These are phyloP conservation scores for Lydus trimaculatus DNA, from an alignment of 2,888 invertebrate species.

Conservation along the genomic window DNA sequence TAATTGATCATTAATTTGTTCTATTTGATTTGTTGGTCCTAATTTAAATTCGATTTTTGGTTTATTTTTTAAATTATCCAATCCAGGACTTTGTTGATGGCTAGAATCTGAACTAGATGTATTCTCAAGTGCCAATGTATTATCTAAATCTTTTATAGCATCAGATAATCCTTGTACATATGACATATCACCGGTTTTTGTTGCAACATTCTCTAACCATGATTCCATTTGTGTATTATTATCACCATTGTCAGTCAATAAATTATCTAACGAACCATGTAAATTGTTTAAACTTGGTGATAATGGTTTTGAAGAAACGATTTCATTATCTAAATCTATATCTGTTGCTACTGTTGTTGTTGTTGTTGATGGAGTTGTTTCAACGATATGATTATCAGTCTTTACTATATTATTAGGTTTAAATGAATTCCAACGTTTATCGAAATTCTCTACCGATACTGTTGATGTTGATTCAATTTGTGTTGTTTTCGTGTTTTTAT, in stretches of 20 bases:
- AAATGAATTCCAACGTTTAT: conserved; percentile 75
- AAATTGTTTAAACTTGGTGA: conserved; percentile 70
- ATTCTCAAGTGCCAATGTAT: conserved; percentile 68
- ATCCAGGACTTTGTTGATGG: conserved; percentile 64
- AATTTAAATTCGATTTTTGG: conserved; percentile 56
- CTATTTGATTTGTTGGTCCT: conserved; percentile 43
- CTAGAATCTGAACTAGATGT: conserved; percentile 67
- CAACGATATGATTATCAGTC: conserved; percentile 63
- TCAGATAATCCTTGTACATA: conserved; percentile 68
- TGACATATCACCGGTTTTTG: conserved; percentile 67
- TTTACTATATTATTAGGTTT: conserved; percentile 71
- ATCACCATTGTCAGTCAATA: conserved; percentile 33
- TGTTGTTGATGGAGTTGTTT: conserved; percentile 17
- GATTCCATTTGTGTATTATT: conserved; percentile 61
- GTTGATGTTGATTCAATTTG: conserved; percentile 35
- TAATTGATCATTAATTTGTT: conserved; percentile 15
- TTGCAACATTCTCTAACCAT: conserved; percentile 68
- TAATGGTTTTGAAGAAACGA: conserved; percentile 46
- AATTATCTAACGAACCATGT: conserved; percentile 71
- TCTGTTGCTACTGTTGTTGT: too few relatives aligned
- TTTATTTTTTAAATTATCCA: conserved; percentile 54
- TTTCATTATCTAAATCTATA: conserved; percentile 48
- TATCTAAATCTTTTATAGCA: conserved; percentile 70
- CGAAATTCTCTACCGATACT: conserved; percentile 67
- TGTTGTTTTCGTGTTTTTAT: conserved; percentile 48